Percentiles rank a stretch among this genome's conserved stretches.
phyloP scores from a whole-genome alignment of 2,113 vertebrate genomes.

The Pimephales promelas region DNA sequence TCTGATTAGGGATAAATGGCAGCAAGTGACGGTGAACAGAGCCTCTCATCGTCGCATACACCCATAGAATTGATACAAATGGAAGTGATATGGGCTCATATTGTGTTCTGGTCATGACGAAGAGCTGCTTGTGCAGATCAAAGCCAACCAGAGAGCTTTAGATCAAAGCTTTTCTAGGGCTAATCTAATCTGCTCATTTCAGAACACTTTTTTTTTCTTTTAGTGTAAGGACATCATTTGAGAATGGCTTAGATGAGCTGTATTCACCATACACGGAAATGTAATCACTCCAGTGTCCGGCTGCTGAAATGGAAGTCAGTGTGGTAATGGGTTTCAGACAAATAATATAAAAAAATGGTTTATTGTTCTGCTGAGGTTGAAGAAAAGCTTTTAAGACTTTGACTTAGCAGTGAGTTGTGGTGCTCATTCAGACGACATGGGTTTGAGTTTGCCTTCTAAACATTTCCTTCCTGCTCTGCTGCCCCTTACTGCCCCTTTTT shows the following conservation, averaged over 20 bases:
- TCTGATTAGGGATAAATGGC: constrained; percentile 50
- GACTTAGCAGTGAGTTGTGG: not conserved
- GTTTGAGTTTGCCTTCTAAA: not conserved
- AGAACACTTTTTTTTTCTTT: constrained; percentile 52
- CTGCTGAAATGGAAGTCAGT: not conserved
- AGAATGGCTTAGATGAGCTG: not conserved
- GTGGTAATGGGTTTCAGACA: not conserved
- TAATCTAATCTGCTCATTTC: constrained; percentile 68
- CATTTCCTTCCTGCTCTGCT: too few relatives aligned
- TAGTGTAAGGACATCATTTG: constrained; percentile 42
- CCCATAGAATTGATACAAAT: constrained; percentile 49
- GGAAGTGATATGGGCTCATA: constrained; percentile 53
- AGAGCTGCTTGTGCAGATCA: constrained; percentile 60
- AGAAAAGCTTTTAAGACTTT: not conserved
- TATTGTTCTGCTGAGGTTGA: constrained; percentile 13
- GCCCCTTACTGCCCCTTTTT: not conserved
- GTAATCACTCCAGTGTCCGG: not conserved
- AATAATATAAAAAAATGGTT: not conserved
- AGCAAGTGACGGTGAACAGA: constrained; percentile 44
- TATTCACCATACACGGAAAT: constrained; percentile 26
- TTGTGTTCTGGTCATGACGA: constrained; percentile 39
- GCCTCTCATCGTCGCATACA: constrained; percentile 30
- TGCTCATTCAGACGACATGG: not conserved
- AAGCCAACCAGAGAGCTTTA: constrained; percentile 66
- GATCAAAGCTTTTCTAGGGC: constrained; percentile 66